These are phyloP conservation scores for Drosophila biarmipes DNA, from an alignment of 1,140 invertebrate species.

Conservation along the genomic window DNA sequence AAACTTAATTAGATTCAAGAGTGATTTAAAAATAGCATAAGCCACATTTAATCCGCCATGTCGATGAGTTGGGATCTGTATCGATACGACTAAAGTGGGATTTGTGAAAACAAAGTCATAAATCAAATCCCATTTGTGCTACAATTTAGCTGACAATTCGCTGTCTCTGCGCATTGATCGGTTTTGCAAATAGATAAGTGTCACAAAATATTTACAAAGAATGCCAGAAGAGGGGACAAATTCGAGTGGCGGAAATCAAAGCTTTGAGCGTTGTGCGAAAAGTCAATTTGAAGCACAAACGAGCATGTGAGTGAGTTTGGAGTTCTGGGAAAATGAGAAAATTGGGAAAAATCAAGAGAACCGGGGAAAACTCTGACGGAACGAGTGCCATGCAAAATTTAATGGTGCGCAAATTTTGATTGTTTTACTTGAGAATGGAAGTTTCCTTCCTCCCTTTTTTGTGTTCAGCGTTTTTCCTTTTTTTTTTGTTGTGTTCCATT, in stretches of 20 bases:
- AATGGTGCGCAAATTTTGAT: constrained; percentile 79
- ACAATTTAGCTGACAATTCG: constrained; percentile 52
- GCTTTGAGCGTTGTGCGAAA: constrained; percentile 19
- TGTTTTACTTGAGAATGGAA: constrained; percentile 63
- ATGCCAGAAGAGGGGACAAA: constrained; percentile 12
- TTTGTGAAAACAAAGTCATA: constrained; percentile 56
- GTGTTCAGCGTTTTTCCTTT: constrained; percentile 6
- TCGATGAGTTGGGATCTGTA: not conserved
- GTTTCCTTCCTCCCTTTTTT: constrained; percentile 31
- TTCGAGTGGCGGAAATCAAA: constrained; percentile 16
- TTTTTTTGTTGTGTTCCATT: constrained; percentile 15
- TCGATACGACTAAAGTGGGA: constrained; percentile 15
- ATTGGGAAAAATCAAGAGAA: constrained; percentile 9
- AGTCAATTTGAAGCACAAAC: constrained; percentile 38
- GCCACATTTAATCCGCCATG: not conserved
- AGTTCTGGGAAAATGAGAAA: constrained; percentile 17
- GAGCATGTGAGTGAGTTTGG: constrained; percentile 3
- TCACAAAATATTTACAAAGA: constrained; percentile 65
- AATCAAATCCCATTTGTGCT: constrained; percentile 55
- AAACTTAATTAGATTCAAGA: constrained; percentile 2
- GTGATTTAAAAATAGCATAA: not conserved
- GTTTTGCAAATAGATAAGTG: constrained; percentile 54
- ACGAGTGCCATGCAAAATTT: constrained; percentile 69
- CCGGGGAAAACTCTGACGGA: constrained; percentile 25
- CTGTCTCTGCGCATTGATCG: constrained; percentile 43